Evolutionary conservation across 2,113 vertebrate genomes (phyloP).

Genomic region (Corydoras sp.): DNA sequence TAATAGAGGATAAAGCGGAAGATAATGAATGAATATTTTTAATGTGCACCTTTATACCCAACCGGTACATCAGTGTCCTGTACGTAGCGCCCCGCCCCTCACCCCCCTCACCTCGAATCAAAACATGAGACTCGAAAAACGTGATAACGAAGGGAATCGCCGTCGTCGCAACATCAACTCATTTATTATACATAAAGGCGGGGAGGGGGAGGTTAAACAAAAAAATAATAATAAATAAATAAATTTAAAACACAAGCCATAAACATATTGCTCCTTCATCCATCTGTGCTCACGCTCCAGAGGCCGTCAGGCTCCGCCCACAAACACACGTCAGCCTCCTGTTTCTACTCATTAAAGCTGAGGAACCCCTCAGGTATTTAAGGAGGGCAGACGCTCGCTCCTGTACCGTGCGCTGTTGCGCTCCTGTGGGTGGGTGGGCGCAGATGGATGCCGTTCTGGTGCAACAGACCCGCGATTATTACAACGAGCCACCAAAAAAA

Average conservation of each 20-base stretch:
- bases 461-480: background rate
- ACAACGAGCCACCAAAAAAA: background rate
- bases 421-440: background rate
- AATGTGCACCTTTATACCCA: too few species aligned
- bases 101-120: too few species aligned
- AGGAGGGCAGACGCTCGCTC: background rate
- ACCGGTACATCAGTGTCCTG: too few species aligned
- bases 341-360: slow-evolving; percentile 9
- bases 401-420: background rate
- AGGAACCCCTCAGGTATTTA: slow-evolving; percentile 25
- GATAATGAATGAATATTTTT: too few species aligned
- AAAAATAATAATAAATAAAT: too few species aligned
- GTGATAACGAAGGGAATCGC: too few species aligned
- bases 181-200: too few species aligned
- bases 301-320: slow-evolving; percentile 3
- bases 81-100: too few species aligned
- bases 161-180: too few species aligned
- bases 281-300: slow-evolving; percentile 15
- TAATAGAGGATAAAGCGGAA: too few species aligned
- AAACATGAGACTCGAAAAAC: too few species aligned
- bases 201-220: too few species aligned
- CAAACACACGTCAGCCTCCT: background rate
- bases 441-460: slow-evolving; percentile 22
- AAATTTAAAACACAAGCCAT: background rate
- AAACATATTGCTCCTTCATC: slow-evolving; percentile 9